These are phyloP conservation scores for Andrena haemorrhoa DNA, from an alignment of 2,888 invertebrate genomes.

Conservation along the genomic window DNA sequence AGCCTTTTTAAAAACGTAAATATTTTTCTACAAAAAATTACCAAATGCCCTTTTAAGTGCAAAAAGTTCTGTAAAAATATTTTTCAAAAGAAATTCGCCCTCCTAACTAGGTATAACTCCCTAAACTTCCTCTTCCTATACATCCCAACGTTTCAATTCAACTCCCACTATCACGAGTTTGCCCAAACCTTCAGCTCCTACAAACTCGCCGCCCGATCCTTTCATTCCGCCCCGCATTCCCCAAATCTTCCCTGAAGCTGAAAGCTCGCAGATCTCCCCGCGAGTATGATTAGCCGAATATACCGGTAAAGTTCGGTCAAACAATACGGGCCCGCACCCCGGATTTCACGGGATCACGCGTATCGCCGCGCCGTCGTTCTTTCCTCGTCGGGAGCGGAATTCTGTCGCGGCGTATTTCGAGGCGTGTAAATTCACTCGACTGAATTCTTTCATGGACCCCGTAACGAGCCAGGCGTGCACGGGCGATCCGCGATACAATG, in stretches of 20 bases:
- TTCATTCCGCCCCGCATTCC: neutral
- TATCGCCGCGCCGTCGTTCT: neutral
- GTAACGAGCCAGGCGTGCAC: slow-evolving; percentile 63
- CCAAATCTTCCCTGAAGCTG: neutral
- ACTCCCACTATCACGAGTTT: no score
- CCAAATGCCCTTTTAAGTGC: no score
- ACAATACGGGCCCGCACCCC: neutral
- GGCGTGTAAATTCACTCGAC: slow-evolving; percentile 65
- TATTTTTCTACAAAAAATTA: no score
- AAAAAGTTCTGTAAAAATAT: no score
- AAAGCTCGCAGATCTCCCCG: neutral
- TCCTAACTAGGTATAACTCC: no score
- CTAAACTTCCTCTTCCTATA: no score
- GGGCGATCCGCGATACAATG: slow-evolving; percentile 66
- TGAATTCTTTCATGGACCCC: slow-evolving; percentile 63
- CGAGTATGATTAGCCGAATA: neutral
- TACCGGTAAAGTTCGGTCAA: neutral
- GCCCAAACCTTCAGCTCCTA: no score
- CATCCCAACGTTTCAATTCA: no score
- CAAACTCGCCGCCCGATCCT: neutral
- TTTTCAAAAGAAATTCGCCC: no score
- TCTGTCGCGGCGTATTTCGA: slow-evolving; percentile 38
- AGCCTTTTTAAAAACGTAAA: no score
- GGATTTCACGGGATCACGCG: neutral
- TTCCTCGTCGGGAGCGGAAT: slow-evolving; percentile 25